These are phyloP conservation scores for Calycopis cecrops DNA, from an alignment of 1,140 invertebrate species.

Conservation along the genomic window DNA sequence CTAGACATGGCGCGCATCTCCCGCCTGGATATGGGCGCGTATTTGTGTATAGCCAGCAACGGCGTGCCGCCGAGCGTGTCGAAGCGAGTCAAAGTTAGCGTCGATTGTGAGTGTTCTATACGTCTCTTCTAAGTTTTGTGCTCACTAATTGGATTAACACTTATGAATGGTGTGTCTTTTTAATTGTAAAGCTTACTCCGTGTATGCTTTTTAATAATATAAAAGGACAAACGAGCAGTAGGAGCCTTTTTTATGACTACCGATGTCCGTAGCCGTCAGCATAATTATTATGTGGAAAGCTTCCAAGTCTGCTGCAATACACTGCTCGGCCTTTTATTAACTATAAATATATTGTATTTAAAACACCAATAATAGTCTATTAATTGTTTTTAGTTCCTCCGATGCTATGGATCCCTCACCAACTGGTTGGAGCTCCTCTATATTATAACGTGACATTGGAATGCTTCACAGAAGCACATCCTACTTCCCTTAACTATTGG, in stretches of 20 bases:
- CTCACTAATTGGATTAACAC: too few species aligned
- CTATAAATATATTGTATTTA: too few species aligned
- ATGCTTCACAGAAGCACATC: conserved; percentile 93
- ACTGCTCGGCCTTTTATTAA: too few species aligned
- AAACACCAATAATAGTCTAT: too few species aligned
- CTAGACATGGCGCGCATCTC: conserved; percentile 91
- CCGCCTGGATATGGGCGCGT: conserved; percentile 92
- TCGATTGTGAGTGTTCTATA: conserved; percentile 88
- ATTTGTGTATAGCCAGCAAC: conserved; percentile 90
- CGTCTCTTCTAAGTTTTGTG: neutral
- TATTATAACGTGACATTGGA: conserved; percentile 89
- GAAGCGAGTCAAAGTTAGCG: conserved; percentile 94
- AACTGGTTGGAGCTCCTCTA: conserved; percentile 88
- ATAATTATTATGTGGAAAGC: too few species aligned
- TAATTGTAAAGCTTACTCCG: too few species aligned
- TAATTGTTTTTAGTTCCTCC: conserved; percentile 85
- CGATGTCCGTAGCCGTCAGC: too few species aligned
- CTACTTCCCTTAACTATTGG: conserved; percentile 94
- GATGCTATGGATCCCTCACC: conserved; percentile 92
- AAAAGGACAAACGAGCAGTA: too few species aligned
- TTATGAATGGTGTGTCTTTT: too few species aligned
- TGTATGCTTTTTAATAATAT: too few species aligned
- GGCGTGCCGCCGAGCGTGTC: conserved; percentile 87
- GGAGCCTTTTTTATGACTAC: too few species aligned
- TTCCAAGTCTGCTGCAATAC: too few species aligned